A percentile compares a stretch with the other conserved stretches of the same genome.
Evolutionary conservation across 1,140 invertebrate genomes (phyloP).

Genomic region (Gryon sp.): DNA sequence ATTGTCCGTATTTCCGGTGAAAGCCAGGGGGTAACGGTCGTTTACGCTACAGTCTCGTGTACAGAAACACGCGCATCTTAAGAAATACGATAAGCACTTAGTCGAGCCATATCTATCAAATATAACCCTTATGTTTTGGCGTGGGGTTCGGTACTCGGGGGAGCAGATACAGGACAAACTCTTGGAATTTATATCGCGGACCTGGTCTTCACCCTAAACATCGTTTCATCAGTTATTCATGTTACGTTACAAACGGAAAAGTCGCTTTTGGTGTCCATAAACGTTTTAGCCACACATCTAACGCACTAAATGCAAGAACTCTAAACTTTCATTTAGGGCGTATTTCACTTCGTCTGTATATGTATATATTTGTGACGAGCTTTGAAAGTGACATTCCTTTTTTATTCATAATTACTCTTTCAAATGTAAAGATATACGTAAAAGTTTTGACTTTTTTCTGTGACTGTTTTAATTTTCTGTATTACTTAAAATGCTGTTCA

Average conservation of each 20-base stretch:
- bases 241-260: conserved; percentile 75
- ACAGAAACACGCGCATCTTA: conserved; percentile 51
- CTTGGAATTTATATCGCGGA: conserved; percentile 76
- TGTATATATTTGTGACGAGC: too few species aligned
- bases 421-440: too few species aligned
- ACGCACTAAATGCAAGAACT: conserved; percentile 65
- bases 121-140: conserved; percentile 76
- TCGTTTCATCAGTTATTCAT: conserved; percentile 78
- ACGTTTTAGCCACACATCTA: conserved; percentile 71
- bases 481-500: too few species aligned
- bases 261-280: conserved; percentile 74
- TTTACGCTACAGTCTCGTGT: conserved; percentile 28
- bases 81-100: conserved; percentile 80
- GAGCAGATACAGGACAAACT: conserved; percentile 74
- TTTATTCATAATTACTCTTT: too few species aligned
- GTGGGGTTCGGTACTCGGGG: conserved; percentile 68
- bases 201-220: conserved; percentile 67
- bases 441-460: too few species aligned
- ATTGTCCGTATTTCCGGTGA: conserved; percentile 22
- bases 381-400: too few species aligned
- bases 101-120: conserved; percentile 77
- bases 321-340: conserved; percentile 46
- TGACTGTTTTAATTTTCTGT: too few species aligned
- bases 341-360: background rate
- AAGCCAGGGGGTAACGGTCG: background rate